Evolutionary conservation across 2,113 vertebrate genomes (phyloP).

Genomic region (Crotalus viridis): DNA sequence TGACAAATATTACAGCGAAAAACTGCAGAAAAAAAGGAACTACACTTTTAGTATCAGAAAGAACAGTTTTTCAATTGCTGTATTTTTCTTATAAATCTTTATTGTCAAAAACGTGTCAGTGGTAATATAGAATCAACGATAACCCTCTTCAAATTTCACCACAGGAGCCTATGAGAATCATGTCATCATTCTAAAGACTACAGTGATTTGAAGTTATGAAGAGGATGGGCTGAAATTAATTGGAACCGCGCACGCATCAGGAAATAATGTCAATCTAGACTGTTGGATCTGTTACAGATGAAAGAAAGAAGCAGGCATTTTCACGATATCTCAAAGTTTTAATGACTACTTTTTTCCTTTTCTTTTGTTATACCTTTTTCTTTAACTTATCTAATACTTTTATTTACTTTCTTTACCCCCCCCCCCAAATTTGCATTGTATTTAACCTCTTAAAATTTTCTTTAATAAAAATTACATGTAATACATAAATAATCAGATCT

Average conservation of each 20-base stretch:
- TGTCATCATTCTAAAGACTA: neutral
- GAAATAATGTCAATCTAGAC: neutral
- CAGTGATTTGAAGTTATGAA: neutral
- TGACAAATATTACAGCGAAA: neutral
- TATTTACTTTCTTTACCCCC: neutral
- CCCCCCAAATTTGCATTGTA: neutral
- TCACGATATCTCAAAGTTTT: too few relatives aligned
- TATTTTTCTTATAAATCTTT: neutral
- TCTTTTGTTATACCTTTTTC: neutral
- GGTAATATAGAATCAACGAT: neutral
- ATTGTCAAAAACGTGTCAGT: neutral
- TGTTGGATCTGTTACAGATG: neutral
- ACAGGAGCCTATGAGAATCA: neutral
- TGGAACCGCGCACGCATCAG: too few relatives aligned
- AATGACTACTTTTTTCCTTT: neutral
- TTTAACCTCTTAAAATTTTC: neutral
- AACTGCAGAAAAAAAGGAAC: neutral
- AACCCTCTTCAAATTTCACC: neutral
- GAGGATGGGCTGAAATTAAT: neutral
- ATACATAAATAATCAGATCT: neutral
- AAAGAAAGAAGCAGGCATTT: neutral
- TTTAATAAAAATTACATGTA: neutral
- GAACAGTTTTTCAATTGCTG: neutral
- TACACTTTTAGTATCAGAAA: neutral
- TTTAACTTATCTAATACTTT: neutral